Conservation (phyloP, 2,888 invertebrate genomes). For the Keiferia lycopersicella region DNA sequence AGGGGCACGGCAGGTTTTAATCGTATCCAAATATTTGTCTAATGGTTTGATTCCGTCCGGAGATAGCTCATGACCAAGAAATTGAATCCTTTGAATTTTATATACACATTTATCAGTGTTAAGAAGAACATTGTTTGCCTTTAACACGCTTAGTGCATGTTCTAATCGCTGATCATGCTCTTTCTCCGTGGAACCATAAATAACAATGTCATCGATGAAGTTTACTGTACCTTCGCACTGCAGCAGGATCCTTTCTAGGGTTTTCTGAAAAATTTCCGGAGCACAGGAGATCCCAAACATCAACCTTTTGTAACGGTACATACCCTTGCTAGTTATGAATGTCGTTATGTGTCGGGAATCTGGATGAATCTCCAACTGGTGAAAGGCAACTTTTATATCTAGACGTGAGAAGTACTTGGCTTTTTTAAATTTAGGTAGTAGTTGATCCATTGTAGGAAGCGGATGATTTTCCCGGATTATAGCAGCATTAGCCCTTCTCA, state of each 20-base stretch:
- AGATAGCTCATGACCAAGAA: conserved; percentile 15
- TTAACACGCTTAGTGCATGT: conserved; percentile 17
- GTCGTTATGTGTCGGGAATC: conserved; percentile 49
- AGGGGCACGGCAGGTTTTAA: not conserved
- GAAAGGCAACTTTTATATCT: conserved; percentile 48
- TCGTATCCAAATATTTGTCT: not conserved
- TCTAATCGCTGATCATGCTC: conserved; percentile 43
- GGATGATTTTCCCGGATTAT: conserved; percentile 36
- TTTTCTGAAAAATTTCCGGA: too few relatives aligned
- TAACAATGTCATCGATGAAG: conserved; percentile 27
- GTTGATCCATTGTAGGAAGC: conserved; percentile 29
- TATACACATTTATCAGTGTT: conserved; percentile 17
- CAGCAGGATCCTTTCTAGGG: conserved; percentile 44
- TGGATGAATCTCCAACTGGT: too few relatives aligned
- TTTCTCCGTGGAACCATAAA: conserved; percentile 32
- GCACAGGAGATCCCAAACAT: conserved; percentile 45
- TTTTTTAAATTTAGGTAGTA: conserved; percentile 31
- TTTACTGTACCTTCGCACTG: conserved; percentile 47
- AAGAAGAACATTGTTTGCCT: conserved; percentile 15
- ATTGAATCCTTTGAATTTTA: conserved; percentile 7
- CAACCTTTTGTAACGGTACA: conserved; percentile 52
- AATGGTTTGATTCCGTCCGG: too few relatives aligned
- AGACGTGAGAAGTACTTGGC: conserved; percentile 42
- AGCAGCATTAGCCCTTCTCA: conserved; percentile 25
- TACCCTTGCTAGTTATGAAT: conserved; percentile 49